Evolutionary conservation across 2,888 invertebrate genomes (phyloP), one percentile per base, ranked within the genome.

Genomic region (Fragum sueziense): DNA sequence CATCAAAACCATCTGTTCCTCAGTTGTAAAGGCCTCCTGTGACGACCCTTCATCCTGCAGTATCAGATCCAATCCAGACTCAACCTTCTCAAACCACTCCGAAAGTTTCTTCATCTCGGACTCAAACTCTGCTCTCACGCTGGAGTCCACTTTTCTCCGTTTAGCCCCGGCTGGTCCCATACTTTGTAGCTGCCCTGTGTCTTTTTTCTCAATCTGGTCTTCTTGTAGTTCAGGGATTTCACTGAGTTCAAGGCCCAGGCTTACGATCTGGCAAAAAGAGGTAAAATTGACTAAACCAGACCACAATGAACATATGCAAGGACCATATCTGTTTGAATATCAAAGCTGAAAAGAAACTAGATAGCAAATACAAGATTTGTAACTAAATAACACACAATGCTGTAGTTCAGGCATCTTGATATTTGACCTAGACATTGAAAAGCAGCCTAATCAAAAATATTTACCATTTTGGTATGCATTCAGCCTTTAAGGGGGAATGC

Each of bases 21-120:
- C 94, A 14, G 94, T 93, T 9, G 94, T 94, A 76, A 94, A 93
- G 78, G 94, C 94, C 67, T 95, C 95, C 68, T 95, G 84, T 2
- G 94, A 76, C 94, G 94, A 77, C 2, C 78, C 77, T 22, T 88
- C 85, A 68, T 91, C 91, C 0, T 87, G 85, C 11, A 90, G 89
- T 27, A 92, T 87, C 41, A 93, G 85, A 67, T 91, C 91, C 27
- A 93, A 85, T 1, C 90, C 91, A 25, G 91, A 87, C 81, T 92
- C 92, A 1, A 91, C 89, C 79, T 89, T 88, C 62, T 92, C 91
- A 76, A 93, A 89, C 93, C 93, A 93, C 34, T 92, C 91, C 33
- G 83, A 79, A 61, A 92, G 81, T 59, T 85, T 86, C 76, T 86
- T 88, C 47, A 90, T 80, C 70, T 90, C 88, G 34, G 83, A 74